Conservation (phyloP, 2,888 invertebrate species). For the Melieria picta region DNA sequence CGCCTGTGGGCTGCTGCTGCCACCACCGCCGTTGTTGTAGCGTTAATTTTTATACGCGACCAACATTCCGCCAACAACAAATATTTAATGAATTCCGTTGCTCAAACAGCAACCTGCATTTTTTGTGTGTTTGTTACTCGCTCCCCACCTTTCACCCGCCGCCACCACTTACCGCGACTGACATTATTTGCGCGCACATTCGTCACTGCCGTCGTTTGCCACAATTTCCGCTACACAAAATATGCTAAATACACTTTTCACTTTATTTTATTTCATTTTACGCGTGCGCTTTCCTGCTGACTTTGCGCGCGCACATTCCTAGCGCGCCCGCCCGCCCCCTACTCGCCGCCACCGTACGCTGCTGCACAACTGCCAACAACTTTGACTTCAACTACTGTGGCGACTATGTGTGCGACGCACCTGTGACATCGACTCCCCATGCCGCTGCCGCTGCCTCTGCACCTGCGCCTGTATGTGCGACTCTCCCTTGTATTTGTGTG, state of each 20-base stretch:
- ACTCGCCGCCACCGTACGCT: too few relatives aligned
- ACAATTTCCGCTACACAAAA: constrained; percentile 28
- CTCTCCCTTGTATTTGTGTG: too few relatives aligned
- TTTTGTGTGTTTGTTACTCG: too few relatives aligned
- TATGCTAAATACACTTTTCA: constrained; percentile 27
- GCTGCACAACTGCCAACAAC: neutral
- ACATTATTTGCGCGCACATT: constrained; percentile 17
- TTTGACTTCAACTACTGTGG: neutral
- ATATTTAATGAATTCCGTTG: constrained; percentile 9
- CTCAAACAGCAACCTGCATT: too few relatives aligned
- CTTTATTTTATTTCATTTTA: constrained; percentile 22
- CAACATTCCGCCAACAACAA: neutral
- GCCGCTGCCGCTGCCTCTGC: neutral
- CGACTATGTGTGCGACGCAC: neutral
- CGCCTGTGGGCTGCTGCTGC: too few relatives aligned
- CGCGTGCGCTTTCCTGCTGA: neutral
- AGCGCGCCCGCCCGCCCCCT: neutral
- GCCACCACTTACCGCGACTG: too few relatives aligned
- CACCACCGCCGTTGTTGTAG: too few relatives aligned
- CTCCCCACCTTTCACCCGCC: too few relatives aligned
- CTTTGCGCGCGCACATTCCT: neutral
- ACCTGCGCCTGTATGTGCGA: neutral
- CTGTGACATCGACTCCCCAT: neutral
- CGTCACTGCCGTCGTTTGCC: constrained; percentile 15
- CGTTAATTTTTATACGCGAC: constrained; percentile 1